phyloP scores from a whole-genome alignment of 2,797 vertebrate species.

The Jordanella pulchra region DNA sequence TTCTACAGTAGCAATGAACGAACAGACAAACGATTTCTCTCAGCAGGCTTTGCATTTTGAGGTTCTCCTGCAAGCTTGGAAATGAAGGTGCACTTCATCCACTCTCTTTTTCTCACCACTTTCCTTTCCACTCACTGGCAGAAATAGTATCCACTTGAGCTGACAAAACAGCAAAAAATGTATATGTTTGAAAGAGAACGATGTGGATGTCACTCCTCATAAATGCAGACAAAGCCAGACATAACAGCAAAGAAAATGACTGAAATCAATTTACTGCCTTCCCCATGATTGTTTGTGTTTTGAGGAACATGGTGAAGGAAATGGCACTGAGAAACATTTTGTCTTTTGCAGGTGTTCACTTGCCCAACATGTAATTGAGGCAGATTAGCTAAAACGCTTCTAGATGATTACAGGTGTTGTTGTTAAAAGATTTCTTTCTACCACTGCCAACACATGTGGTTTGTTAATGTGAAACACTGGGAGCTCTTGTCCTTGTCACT shows the following conservation, averaged over 20 bases:
- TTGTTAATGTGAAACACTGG: conserved; percentile 12
- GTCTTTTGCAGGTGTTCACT: conserved; percentile 1
- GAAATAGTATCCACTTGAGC: background rate
- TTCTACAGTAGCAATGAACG: background rate
- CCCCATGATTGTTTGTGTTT: no score
- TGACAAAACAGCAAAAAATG: background rate
- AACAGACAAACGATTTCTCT: conserved; percentile 2
- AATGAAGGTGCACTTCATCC: conserved; percentile 1
- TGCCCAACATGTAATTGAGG: conserved; percentile 8
- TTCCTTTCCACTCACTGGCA: background rate
- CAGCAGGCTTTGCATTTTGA: background rate
- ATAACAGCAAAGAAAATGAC: background rate
- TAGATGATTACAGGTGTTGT: conserved; percentile 10
- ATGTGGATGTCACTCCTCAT: background rate
- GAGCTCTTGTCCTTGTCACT: conserved; percentile 24
- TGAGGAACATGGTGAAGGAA: background rate
- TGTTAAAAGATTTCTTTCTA: background rate
- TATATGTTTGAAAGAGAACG: background rate
- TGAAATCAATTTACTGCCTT: background rate
- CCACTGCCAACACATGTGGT: conserved; percentile 6
- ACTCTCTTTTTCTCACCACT: background rate
- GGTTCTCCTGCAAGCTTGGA: conserved; percentile 1
- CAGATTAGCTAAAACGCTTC: background rate
- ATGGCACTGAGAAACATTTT: conserved; percentile 3
- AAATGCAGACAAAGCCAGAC: background rate